Conservation (phyloP, 2,113 vertebrate species). For the Pungitius pungitius region DNA sequence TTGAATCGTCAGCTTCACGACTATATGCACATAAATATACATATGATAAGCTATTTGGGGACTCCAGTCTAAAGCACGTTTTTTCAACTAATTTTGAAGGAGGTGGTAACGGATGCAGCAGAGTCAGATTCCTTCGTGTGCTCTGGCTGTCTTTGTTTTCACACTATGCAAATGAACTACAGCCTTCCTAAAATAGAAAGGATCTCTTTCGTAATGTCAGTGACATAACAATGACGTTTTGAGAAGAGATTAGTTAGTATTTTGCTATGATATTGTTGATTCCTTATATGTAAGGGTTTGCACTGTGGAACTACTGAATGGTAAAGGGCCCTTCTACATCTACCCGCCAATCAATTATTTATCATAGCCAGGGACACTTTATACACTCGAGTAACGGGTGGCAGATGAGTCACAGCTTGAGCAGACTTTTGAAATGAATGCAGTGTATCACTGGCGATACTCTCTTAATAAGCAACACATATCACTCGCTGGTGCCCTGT, state of each 20-base stretch:
- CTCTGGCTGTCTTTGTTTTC: background rate
- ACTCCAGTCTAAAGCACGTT: background rate
- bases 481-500: conserved; percentile 11
- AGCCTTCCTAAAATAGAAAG: background rate
- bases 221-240: background rate
- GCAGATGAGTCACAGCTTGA: background rate
- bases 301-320: conserved; percentile 15
- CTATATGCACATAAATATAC: conserved; percentile 8
- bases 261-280: background rate
- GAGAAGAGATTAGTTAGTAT: background rate
- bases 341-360: background rate
- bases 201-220: background rate
- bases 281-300: background rate
- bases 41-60: background rate
- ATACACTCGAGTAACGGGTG: conserved; percentile 8
- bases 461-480: background rate
- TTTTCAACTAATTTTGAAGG: background rate
- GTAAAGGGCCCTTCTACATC: conserved; percentile 21
- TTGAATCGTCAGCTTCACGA: background rate
- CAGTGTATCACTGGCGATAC: background rate
- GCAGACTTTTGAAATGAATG: background rate
- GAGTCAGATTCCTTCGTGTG: background rate
- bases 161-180: background rate
- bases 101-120: background rate
- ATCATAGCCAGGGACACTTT: conserved; percentile 24